These are phyloP conservation scores for Dendrolimus pini DNA, from an alignment of 2,888 invertebrate species.

Conservation along the genomic window DNA sequence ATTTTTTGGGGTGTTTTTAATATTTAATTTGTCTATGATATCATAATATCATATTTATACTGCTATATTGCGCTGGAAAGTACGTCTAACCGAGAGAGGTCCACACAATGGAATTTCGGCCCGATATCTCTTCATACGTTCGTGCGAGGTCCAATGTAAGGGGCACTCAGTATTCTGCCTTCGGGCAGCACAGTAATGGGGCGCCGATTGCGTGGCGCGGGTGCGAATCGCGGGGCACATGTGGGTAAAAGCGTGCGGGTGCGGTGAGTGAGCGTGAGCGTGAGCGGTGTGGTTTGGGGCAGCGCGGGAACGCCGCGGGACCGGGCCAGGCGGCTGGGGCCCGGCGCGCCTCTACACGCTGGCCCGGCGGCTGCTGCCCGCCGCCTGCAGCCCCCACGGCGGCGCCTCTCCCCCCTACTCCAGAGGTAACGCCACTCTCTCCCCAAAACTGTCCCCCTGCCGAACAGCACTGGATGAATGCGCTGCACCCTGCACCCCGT, in stretches of 20 bases:
- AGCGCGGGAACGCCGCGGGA: conserved; percentile 66
- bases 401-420: conserved; percentile 83
- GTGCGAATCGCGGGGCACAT: conserved; percentile 47
- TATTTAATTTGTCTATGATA: no score
- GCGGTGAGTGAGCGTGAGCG: conserved; percentile 62
- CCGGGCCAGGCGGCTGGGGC: conserved; percentile 49
- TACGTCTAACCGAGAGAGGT: background rate
- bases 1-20: background rate
- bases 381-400: conserved; percentile 83
- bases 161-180: background rate
- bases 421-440: conserved; percentile 73
- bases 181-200: conserved; percentile 1
- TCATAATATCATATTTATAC: no score
- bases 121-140: background rate
- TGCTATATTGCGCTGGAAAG: background rate
- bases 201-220: conserved; percentile 14
- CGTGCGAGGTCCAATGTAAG: background rate
- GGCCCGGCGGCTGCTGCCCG: conserved; percentile 80
- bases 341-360: conserved; percentile 67
- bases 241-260: conserved; percentile 34
- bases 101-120: conserved; percentile 1
- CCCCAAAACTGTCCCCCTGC: background rate
- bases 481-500: background rate
- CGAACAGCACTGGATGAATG: background rate
- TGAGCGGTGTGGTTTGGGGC: conserved; percentile 36